phyloP scores from a whole-genome alignment of 2,113 vertebrate genomes.

The Dromiciops gliroides region DNA sequence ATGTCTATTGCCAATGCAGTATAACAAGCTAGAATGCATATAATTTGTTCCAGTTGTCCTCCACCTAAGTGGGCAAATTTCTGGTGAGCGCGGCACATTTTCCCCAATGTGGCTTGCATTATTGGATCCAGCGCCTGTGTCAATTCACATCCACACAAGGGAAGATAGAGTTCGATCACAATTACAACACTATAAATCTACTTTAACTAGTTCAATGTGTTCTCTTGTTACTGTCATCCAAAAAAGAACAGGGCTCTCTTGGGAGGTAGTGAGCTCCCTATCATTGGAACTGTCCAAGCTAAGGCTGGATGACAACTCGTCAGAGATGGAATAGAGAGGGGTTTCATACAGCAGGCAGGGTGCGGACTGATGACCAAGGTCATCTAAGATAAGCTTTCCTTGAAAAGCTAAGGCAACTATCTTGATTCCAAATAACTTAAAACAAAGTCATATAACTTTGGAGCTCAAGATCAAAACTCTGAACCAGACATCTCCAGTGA shows the following conservation, averaged over 20 bases:
- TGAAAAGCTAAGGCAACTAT: neutral
- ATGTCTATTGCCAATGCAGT: constrained; percentile 83
- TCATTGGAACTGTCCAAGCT: neutral
- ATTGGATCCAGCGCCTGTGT: constrained; percentile 60
- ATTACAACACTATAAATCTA: constrained; percentile 69
- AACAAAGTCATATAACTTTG: neutral
- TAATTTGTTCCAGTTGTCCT: constrained; percentile 87
- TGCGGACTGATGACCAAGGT: neutral
- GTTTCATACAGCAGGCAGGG: no score
- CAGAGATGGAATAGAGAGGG: no score
- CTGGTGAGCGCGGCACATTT: constrained; percentile 65
- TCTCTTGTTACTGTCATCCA: constrained; percentile 40
- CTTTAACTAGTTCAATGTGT: constrained; percentile 69
- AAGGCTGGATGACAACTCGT: neutral
- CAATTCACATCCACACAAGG: constrained; percentile 71
- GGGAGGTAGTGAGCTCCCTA: constrained; percentile 60
- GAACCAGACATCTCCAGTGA: neutral
- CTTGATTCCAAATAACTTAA: neutral
- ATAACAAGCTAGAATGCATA: constrained; percentile 84
- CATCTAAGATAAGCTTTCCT: neutral
- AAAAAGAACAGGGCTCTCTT: neutral
- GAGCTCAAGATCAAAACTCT: neutral
- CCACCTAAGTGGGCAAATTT: constrained; percentile 74
- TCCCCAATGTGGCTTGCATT: constrained; percentile 84
- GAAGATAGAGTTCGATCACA: constrained; percentile 78